A percentile compares a stretch with the other conserved stretches of the same genome.
phyloP scores from a whole-genome alignment of 2,113 vertebrate genomes.

The Miniopterus natalensis region DNA sequence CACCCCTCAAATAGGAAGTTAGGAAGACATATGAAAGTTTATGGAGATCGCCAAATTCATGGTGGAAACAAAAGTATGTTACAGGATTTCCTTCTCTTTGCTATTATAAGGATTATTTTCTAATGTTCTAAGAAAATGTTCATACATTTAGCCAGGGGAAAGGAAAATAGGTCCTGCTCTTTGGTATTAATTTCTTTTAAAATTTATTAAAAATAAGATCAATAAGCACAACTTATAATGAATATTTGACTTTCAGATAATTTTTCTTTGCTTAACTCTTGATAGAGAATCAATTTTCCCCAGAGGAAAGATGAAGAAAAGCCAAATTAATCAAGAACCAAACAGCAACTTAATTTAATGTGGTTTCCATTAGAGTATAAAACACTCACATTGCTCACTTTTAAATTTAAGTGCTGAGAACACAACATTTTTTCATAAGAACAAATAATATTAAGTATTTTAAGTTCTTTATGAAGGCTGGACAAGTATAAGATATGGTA shows the following conservation, averaged over 20 bases:
- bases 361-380: slow-evolving; percentile 44
- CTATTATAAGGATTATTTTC: slow-evolving; percentile 26
- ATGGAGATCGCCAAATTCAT: not conserved
- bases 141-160: slow-evolving; percentile 20
- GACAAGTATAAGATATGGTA: slow-evolving; percentile 26
- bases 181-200: slow-evolving; percentile 59
- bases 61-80: slow-evolving; percentile 23
- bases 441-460: slow-evolving; percentile 54
- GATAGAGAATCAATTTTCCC: slow-evolving; percentile 37
- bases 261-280: slow-evolving; percentile 59
- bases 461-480: slow-evolving; percentile 13
- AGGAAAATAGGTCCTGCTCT: slow-evolving; percentile 39
- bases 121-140: slow-evolving; percentile 25
- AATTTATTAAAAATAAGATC: slow-evolving; percentile 57
- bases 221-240: slow-evolving; percentile 58
- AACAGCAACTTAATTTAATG: slow-evolving; percentile 60
- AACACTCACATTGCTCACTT: slow-evolving; percentile 56
- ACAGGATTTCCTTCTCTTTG: slow-evolving; percentile 31
- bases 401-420: slow-evolving; percentile 60
- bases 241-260: slow-evolving; percentile 67
- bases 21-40: slow-evolving; percentile 7
- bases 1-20: slow-evolving; percentile 8
- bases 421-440: slow-evolving; percentile 64
- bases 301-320: not conserved
- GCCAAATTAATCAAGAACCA: slow-evolving; percentile 58